Evolutionary conservation across 2,888 invertebrate genomes (phyloP).

Genomic region (Ormia ochracea): DNA sequence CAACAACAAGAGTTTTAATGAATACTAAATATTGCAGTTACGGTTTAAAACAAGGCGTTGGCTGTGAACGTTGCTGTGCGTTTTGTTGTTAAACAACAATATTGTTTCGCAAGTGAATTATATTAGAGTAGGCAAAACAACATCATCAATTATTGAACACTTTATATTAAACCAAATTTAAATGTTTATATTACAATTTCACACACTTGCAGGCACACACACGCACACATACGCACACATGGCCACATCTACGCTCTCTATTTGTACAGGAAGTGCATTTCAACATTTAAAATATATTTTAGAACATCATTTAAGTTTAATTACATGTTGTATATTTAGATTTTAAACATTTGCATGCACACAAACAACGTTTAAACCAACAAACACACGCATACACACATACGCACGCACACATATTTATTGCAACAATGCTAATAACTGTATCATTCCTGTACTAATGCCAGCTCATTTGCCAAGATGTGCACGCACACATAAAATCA

Average conservation of each 20-base stretch:
- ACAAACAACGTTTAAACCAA: slow-evolving; percentile 2
- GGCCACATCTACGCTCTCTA: background rate
- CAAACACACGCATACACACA: background rate
- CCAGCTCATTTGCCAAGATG: background rate
- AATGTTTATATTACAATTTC: slow-evolving; percentile 48
- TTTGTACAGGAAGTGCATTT: background rate
- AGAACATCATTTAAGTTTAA: slow-evolving; percentile 59
- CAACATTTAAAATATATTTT: slow-evolving; percentile 5
- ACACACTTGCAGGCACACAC: background rate
- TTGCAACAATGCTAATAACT: slow-evolving; percentile 22
- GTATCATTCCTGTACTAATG: background rate
- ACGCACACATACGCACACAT: background rate
- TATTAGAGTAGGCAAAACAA: slow-evolving; percentile 41
- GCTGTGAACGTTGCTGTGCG: background rate
- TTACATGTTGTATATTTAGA: slow-evolving; percentile 56
- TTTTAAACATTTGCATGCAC: slow-evolving; percentile 51
- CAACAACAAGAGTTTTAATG: too few species aligned
- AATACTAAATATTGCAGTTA: slow-evolving; percentile 23
- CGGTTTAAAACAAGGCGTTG: slow-evolving; percentile 33
- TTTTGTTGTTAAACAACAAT: background rate
- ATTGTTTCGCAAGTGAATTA: slow-evolving; percentile 15
- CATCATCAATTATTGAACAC: slow-evolving; percentile 62
- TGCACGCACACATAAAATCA: background rate
- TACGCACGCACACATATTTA: background rate
- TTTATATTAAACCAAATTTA: slow-evolving; percentile 54